These are phyloP conservation scores for Drosophila acutilabella DNA, from an alignment of 2,888 invertebrate species.

Conservation along the genomic window DNA sequence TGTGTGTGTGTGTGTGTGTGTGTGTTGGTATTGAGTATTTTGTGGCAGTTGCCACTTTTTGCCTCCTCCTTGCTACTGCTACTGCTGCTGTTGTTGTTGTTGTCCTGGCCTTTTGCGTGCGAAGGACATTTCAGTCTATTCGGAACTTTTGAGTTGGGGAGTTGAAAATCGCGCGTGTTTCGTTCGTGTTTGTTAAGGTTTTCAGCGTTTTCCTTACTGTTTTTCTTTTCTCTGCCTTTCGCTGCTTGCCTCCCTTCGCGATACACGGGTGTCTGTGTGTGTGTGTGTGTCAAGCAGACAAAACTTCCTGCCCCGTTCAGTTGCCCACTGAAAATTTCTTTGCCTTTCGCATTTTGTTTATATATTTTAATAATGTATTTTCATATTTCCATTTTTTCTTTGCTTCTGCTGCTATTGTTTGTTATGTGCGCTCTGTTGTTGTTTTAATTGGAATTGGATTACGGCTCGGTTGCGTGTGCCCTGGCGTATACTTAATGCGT, in stretches of 20 bases:
- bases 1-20: slow-evolving; percentile 14
- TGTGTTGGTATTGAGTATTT: slow-evolving; percentile 44
- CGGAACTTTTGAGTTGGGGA: slow-evolving; percentile 81
- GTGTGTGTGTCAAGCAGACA: slow-evolving; percentile 22
- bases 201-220: slow-evolving; percentile 7
- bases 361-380: slow-evolving; percentile 6
- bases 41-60: slow-evolving; percentile 51
- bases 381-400: neutral
- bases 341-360: slow-evolving; percentile 12
- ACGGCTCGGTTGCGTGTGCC: slow-evolving; percentile 24
- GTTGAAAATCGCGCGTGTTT: slow-evolving; percentile 71
- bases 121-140: slow-evolving; percentile 80
- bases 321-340: neutral
- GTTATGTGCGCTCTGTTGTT: slow-evolving; percentile 17
- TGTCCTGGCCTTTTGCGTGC: slow-evolving; percentile 56
- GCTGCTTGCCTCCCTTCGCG: slow-evolving; percentile 6
- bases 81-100: slow-evolving; percentile 29
- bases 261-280: slow-evolving; percentile 6
- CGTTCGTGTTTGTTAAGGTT: slow-evolving; percentile 56
- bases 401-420: neutral
- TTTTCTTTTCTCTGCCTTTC: slow-evolving; percentile 20
- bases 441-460: slow-evolving; percentile 40
- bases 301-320: neutral
- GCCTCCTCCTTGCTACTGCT: slow-evolving; percentile 16
- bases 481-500: slow-evolving; percentile 64